Evolutionary conservation across 2,797 vertebrate genomes (phyloP).

Genomic region (Etheostoma nigrum): DNA sequence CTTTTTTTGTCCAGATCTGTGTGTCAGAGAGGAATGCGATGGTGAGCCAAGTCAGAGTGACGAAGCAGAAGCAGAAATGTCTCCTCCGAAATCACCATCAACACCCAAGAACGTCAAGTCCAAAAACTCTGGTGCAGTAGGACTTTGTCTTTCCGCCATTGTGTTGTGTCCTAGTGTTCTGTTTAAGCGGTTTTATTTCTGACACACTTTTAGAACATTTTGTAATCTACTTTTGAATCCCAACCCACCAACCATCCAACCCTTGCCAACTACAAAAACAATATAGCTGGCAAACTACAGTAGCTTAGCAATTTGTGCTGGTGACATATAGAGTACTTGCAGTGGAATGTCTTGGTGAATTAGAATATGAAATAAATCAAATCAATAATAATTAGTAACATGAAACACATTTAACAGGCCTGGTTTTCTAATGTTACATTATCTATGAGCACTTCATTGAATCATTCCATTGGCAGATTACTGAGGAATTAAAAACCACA

Average conservation of each 20-base stretch:
- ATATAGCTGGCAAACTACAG: conserved; percentile 35
- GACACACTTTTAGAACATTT: conserved; percentile 25
- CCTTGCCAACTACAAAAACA: conserved; percentile 12
- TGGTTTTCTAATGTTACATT: conserved; percentile 9
- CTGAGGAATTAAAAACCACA: conserved; percentile 1
- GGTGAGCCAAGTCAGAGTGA: conserved; percentile 89
- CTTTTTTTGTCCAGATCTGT: conserved; percentile 76
- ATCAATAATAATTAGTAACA: conserved; percentile 35
- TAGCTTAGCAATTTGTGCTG: conserved; percentile 25
- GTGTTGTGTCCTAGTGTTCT: background rate
- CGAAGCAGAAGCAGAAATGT: conserved; percentile 89
- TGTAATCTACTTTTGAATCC: conserved; percentile 43
- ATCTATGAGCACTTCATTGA: conserved; percentile 16
- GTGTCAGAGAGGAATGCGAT: conserved; percentile 89
- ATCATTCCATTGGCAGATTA: conserved; percentile 17
- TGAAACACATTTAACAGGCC: conserved; percentile 13
- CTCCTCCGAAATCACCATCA: conserved; percentile 93
- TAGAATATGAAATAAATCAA: conserved; percentile 22
- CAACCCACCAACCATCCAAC: conserved; percentile 1
- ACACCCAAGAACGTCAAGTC: conserved; percentile 92
- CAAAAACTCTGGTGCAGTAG: conserved; percentile 90
- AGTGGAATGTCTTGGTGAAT: conserved; percentile 15
- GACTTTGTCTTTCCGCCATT: background rate
- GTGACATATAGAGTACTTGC: conserved; percentile 23
- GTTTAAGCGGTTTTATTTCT: conserved; percentile 15